Evolutionary conservation across 1,140 invertebrate species (phyloP).

Genomic region (Penaeus chinensis): DNA sequence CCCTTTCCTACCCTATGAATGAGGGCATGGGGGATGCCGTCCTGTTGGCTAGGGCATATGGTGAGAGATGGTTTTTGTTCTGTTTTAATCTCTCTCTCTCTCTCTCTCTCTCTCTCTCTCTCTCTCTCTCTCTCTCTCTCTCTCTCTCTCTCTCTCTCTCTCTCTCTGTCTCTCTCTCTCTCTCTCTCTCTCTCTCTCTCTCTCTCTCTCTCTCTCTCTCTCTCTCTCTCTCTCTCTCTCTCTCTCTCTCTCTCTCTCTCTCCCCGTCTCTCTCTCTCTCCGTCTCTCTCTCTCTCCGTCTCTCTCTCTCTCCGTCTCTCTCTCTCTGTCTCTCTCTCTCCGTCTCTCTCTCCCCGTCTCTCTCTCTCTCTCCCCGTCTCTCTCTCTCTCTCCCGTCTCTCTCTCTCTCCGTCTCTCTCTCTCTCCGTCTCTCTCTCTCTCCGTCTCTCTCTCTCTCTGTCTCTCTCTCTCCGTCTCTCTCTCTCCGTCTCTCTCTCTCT

Average conservation of each 20-base stretch:
- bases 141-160: not conserved
- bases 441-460: conserved; percentile 12
- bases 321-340: not conserved
- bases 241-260: conserved; percentile 30
- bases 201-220: not conserved
- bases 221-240: conserved; percentile 33
- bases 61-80: too few relatives aligned
- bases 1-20: too few relatives aligned
- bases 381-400: conserved; percentile 21
- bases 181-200: not conserved
- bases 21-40: too few relatives aligned
- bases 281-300: not conserved
- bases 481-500: too few relatives aligned
- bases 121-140: conserved; percentile 30
- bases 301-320: not conserved
- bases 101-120: conserved; percentile 29
- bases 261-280: not conserved
- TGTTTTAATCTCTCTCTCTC: too few relatives aligned
- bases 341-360: conserved; percentile 1
- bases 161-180: not conserved
- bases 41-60: too few relatives aligned
- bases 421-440: not conserved
- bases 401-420: not conserved
- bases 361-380: conserved; percentile 18
- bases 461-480: too few relatives aligned